These are phyloP conservation scores for Epinephelus coioides DNA, from an alignment of 2,797 vertebrate genomes.

Conservation along the genomic window DNA sequence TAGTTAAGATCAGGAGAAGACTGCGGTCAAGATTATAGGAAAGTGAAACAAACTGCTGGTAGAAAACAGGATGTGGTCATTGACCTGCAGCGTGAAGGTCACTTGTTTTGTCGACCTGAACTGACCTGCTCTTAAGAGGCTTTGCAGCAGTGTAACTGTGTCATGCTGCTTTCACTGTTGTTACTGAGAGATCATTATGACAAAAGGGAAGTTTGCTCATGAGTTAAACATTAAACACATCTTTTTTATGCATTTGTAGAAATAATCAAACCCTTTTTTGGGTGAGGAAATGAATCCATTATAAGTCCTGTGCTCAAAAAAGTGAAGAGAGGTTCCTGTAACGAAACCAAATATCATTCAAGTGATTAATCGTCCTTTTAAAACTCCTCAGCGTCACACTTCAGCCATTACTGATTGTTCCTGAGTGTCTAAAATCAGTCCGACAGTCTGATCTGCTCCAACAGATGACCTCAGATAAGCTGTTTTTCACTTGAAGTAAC, in stretches of 20 bases:
- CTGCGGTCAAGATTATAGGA: background rate
- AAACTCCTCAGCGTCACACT: background rate
- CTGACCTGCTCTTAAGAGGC: background rate
- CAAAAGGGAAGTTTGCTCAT: background rate
- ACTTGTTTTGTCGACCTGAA: background rate
- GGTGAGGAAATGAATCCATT: background rate
- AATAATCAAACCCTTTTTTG: background rate
- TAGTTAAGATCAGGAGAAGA: too few species aligned
- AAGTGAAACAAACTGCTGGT: background rate
- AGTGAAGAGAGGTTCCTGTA: background rate
- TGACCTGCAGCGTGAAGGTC: background rate
- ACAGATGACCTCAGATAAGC: background rate
- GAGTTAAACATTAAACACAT: background rate
- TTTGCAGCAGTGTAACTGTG: background rate
- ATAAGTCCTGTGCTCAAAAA: background rate
- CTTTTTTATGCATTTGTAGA: background rate
- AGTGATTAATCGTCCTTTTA: background rate
- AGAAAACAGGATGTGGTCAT: background rate
- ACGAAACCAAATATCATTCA: background rate
- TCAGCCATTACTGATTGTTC: background rate
- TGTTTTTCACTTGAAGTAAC: background rate
- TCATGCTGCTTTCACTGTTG: too few species aligned
- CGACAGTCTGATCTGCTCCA: background rate
- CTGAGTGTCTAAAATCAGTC: background rate
- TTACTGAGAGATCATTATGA: too few species aligned